These are phyloP conservation scores for Xiphophorus maculatus DNA, from an alignment of 2,113 vertebrate genomes.

Conservation along the genomic window DNA sequence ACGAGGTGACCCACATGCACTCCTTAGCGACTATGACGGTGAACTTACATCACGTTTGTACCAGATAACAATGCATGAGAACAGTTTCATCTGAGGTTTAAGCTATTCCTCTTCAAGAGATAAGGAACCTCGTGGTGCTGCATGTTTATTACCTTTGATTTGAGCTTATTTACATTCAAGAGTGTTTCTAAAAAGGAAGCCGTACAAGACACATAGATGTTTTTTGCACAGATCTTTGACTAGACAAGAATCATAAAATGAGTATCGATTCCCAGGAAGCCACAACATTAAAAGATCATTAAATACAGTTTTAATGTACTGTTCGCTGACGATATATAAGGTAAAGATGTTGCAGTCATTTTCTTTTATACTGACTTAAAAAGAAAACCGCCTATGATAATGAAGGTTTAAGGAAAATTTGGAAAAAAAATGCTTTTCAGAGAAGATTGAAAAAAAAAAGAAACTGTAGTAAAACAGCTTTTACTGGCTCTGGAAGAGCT, in stretches of 20 bases:
- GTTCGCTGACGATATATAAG: constrained; percentile 24
- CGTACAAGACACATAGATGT: constrained; percentile 52
- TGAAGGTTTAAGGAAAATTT: too few species aligned
- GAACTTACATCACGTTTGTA: constrained; percentile 62
- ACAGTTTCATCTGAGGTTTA: constrained; percentile 51
- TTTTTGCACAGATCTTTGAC: constrained; percentile 43
- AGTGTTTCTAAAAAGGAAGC: constrained; percentile 42
- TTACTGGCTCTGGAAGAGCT: background rate
- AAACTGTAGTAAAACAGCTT: background rate
- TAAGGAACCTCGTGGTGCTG: constrained; percentile 56
- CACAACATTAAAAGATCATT: constrained; percentile 47
- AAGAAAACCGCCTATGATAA: too few species aligned
- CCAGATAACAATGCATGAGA: constrained; percentile 36
- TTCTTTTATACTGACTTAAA: too few species aligned
- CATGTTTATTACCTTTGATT: constrained; percentile 73
- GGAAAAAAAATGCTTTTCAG: background rate
- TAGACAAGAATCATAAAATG: constrained; percentile 57
- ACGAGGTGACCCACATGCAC: background rate
- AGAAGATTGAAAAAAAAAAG: background rate
- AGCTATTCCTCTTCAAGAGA: constrained; percentile 42
- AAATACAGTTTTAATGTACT: constrained; percentile 32
- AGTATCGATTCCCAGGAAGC: constrained; percentile 51
- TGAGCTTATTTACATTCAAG: constrained; percentile 59
- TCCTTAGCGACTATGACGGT: constrained; percentile 41
- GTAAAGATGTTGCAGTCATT: too few species aligned